Base-by-base conservation (phyloP, 1,140 invertebrate species). In the Penaeus japonicus region DNA sequence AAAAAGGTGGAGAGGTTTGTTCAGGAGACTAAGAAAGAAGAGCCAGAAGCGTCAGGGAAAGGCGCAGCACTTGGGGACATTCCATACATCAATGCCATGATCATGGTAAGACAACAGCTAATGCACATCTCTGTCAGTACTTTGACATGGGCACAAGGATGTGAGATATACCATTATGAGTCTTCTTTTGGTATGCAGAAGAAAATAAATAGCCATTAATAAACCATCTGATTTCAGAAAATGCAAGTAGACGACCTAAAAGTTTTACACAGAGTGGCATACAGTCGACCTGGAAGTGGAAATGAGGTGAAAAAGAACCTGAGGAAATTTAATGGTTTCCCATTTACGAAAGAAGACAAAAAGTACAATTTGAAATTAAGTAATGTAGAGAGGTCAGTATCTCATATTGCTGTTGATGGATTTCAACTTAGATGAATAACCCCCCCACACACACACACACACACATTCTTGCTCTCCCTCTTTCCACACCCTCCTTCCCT, bases 1-100 rank as follows among this genome's bases (percentile, higher is more conserved):
- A 93, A 92, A 89, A 92, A 92, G 83, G 92, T 92, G 7, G 92
- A 93, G 59, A 91, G 92, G 32, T 91, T 93, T 30, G 91, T 91
- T 62, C 89, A 92, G 62, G 91, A 91, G 73, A 89, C 91, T 39
- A 87, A 89, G 84, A 89, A 84, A 73, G 55, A 91, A 53, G 92
- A 92, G 81, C 91, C 93, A 82, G 91, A 90, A 75, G 92, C 92
- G 2, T 73, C 57, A 91, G 93, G 93, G 22, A 89, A 78, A 27
- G 93, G 93, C 57, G 84, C 77, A 53, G 91, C 92, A 89, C 90
- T 93, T 20, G 92, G 93, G n/a, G 92, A 93, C 22, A 92, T 92
- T 88, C 92, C 92, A 32, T 90, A 70, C 47, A 89, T 89, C 62
- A 77, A 77, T 0, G 62, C 65, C 24, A 89, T 82, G 62, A 65